A percentile compares a stretch with the other conserved stretches of the same genome.
These are phyloP conservation scores for Dasysyrphus albostriatus DNA, from an alignment of 2,888 invertebrate genomes.

Conservation along the genomic window DNA sequence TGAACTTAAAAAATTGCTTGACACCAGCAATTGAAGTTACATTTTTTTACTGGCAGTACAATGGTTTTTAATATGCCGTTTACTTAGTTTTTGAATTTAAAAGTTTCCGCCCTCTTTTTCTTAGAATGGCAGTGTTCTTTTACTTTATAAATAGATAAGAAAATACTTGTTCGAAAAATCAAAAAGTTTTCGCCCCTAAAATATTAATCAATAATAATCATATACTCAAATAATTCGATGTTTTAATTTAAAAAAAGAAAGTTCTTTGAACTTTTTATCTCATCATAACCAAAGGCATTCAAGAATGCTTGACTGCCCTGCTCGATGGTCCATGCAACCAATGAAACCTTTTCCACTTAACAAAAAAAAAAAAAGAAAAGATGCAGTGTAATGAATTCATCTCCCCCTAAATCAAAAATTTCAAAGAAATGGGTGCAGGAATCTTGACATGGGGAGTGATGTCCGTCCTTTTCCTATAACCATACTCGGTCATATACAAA, in stretches of 20 bases:
- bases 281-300: conserved; percentile 23
- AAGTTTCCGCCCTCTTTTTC: too few species aligned
- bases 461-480: neutral
- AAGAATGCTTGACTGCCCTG: conserved; percentile 50
- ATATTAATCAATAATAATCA: neutral
- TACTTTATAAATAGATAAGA: neutral
- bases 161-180: neutral
- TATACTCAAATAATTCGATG: neutral
- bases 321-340: conserved; percentile 56
- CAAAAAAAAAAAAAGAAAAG: neutral
- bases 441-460: conserved; percentile 26
- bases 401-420: conserved; percentile 11
- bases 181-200: neutral
- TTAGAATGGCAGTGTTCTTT: too few species aligned
- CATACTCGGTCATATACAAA: neutral
- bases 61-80: too few species aligned
- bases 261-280: conserved; percentile 37
- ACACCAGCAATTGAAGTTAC: too few species aligned
- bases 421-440: conserved; percentile 51
- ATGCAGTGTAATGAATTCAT: conserved; percentile 13
- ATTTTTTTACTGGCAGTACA: too few species aligned
- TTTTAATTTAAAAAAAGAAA: neutral
- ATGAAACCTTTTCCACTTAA: conserved; percentile 45
- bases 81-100: too few species aligned
- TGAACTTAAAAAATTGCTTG: too few species aligned